Evolutionary conservation across 2,113 vertebrate species (phyloP), one percentile per base, ranked within the genome.

Genomic region (Neodontobutis hainanensis): DNA sequence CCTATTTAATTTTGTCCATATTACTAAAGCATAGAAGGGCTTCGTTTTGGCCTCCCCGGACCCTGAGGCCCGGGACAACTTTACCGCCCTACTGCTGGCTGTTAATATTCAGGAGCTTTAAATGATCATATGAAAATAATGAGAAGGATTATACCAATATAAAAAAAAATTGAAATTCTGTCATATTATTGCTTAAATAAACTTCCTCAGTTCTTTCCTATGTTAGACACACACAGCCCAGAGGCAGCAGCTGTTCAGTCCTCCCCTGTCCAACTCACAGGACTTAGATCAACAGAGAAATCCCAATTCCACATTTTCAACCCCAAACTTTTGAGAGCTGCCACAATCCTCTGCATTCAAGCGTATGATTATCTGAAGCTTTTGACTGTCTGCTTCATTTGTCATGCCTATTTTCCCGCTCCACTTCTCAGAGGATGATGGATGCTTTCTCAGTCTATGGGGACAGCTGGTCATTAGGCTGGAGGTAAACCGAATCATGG

Each of bases 381-480:
- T 69, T 65, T 44, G 44, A 55, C 72, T 70, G 68, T 62, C 65
- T 34, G 49, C 73, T 78, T 61, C 61, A 63, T 70, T 83, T 80
- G 57, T 75, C 55, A 70, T 62, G 15, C 62, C 68, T 53, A 51
- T 44, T 59, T 73, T 76, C 61, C 50, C 58, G 62, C 63, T 77
- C 65, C 47, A 19, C 69, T 68, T 77, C 73, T 68, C 68, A 57
- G 63, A 80, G 48, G 71, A 71, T 87, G 85, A 88, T 70, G 57
- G 81, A 88, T 75, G 74, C 77, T 69, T 43, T 48, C 43, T 59
- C 80, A 78, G 78, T 77, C 78, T 62, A 32, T 11, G 10, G 79
- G 77, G 82, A 85, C 81, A 82, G 77, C 70, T 44, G 71, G 75
- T 82, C 73, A 77, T 83, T 82, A 83, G 82, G 55, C 80, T 65